A percentile compares a stretch with the other conserved stretches of the same genome.
Evolutionary conservation across 2,113 vertebrate genomes (phyloP).

Genomic region (Candoia aspera): DNA sequence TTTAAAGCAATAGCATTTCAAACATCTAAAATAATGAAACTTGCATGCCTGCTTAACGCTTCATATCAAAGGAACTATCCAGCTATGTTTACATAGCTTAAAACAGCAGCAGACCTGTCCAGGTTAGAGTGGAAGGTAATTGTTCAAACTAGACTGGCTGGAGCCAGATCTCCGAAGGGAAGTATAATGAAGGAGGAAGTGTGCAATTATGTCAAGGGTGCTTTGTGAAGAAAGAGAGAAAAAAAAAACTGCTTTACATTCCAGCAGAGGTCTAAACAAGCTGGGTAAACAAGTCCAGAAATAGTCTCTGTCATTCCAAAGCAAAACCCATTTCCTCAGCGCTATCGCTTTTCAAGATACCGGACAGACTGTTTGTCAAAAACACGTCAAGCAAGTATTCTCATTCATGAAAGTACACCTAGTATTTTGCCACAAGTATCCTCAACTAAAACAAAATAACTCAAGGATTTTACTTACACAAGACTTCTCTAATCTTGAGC

Average conservation of each 20-base stretch:
- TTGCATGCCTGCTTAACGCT: neutral
- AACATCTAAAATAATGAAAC: neutral
- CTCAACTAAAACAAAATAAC: slow-evolving; percentile 10
- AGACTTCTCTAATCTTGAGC: neutral
- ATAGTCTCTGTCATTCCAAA: slow-evolving; percentile 46
- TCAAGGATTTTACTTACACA: neutral
- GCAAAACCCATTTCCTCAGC: slow-evolving; percentile 43
- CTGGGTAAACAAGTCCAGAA: slow-evolving; percentile 34
- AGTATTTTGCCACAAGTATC: slow-evolving; percentile 1
- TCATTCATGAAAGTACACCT: slow-evolving; percentile 14
- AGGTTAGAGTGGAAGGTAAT: slow-evolving; percentile 56
- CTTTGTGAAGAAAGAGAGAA: slow-evolving; percentile 33
- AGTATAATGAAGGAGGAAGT: slow-evolving; percentile 68
- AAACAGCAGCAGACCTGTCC: slow-evolving; percentile 44
- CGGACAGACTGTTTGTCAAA: slow-evolving; percentile 27
- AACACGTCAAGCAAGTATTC: neutral
- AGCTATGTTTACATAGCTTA: slow-evolving; percentile 40
- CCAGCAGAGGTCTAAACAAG: slow-evolving; percentile 51
- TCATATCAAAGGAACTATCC: slow-evolving; percentile 31
- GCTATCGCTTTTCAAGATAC: slow-evolving; percentile 28
- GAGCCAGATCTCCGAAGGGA: slow-evolving; percentile 79
- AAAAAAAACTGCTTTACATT: slow-evolving; percentile 35
- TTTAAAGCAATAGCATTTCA: slow-evolving; percentile 28
- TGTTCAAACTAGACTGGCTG: slow-evolving; percentile 76
- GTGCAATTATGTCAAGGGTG: slow-evolving; percentile 46